A percentile compares a stretch with the other conserved stretches of the same genome.
phyloP scores from a whole-genome alignment of 2,113 vertebrate genomes.

The Apistogramma diplotaenia region DNA sequence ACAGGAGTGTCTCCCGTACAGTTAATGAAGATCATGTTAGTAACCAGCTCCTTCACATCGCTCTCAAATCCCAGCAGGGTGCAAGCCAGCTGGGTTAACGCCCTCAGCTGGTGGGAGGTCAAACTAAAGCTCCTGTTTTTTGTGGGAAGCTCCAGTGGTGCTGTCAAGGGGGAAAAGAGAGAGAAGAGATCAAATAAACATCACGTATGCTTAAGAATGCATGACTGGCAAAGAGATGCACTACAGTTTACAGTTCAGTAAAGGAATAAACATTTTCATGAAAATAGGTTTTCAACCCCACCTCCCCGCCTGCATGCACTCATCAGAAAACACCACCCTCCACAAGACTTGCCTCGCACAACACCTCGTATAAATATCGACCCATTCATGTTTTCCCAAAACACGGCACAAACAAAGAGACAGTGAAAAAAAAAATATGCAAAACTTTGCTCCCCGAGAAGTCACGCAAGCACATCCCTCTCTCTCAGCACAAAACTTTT shows the following conservation, averaged over 20 bases:
- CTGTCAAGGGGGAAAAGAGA: constrained; percentile 58
- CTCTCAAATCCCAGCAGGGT: constrained; percentile 85
- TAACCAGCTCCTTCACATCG: constrained; percentile 78
- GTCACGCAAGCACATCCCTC: constrained; percentile 60
- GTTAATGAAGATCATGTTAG: constrained; percentile 77
- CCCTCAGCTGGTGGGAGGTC: constrained; percentile 85
- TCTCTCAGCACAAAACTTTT: constrained; percentile 69
- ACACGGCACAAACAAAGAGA: constrained; percentile 64
- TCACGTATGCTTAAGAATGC: not conserved
- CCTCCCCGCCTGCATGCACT: constrained; percentile 35
- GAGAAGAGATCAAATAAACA: constrained; percentile 13
- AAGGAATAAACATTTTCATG: constrained; percentile 43
- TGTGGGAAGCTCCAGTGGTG: constrained; percentile 72
- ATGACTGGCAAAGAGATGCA: constrained; percentile 24
- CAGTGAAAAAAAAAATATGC: constrained; percentile 64
- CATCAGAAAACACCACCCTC: constrained; percentile 54
- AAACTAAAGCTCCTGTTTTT: constrained; percentile 80
- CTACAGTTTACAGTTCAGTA: constrained; percentile 42
- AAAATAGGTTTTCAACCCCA: constrained; percentile 37
- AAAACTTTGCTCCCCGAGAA: constrained; percentile 72
- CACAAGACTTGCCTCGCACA: constrained; percentile 31
- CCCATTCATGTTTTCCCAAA: constrained; percentile 71
- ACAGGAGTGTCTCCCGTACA: constrained; percentile 69
- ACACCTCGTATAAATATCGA: constrained; percentile 71
- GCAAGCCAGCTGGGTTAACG: constrained; percentile 82